Base-by-base conservation (phyloP, 1,140 invertebrate species). In the Zaprionus africanus region DNA sequence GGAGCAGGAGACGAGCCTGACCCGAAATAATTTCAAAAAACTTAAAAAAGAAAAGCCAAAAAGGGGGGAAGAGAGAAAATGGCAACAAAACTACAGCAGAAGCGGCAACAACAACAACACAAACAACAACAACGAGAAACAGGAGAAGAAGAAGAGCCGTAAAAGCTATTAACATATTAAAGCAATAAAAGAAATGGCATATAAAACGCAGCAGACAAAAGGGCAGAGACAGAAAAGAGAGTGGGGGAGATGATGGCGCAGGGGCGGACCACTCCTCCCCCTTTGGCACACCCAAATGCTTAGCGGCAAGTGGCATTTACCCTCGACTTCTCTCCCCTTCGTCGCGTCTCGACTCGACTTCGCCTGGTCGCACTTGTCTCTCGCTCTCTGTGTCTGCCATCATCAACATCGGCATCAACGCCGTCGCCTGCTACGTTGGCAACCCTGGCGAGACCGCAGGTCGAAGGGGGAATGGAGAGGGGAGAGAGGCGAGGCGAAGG, bases 111-210 rank as follows among this genome's bases (percentile, higher is more conserved):
- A 31, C 34, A 65, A 64, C 72, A 79, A 74, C 53, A 81, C 65
- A 22, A 67, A 63, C 41, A 69, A 70, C 17, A 73, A 26, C 34
- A 58, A 34, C 6, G 41, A 43, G 7, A 64, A 54, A 22, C 12
- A 54, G 51, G 11, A 28, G 36, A 43, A 59, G 41, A 49, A 46
- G 49, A n/a, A 38, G 49, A 63, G 70, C 78, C 62, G 68, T 69
- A 78, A 91, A 82, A 80, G 81, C 88, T 79, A 91, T 91, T 91
- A 86, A 90, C 88, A 91, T 91, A 91, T 91, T 91, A 86, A 85
- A 73, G 88, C 88, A 91, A 91, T 91, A 91, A 91, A 91, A 83
- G 84, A 91, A 91, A 91, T 91, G 88, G 90, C 77, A 84, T 85
- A 82, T 75, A 91, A 85, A 91, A 82, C 62, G 83, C 84, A 76